Conservation (phyloP, 2,888 invertebrate species). For the Troides aeacus region DNA sequence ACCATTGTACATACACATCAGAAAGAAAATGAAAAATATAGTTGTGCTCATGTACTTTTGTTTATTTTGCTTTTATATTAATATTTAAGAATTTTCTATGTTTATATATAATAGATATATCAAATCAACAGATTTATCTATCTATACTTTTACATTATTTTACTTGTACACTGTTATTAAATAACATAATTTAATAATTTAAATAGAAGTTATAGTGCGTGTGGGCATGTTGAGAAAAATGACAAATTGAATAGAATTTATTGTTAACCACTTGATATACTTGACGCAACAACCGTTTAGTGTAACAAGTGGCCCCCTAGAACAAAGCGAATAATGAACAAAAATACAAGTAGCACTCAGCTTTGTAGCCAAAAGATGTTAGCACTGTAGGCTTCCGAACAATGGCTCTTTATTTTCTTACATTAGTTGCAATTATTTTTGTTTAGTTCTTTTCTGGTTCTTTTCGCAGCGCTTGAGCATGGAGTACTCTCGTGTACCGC, state of each 20-base stretch:
- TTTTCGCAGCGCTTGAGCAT: constrained; percentile 44
- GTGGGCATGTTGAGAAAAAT: constrained; percentile 32
- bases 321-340: constrained; percentile 69
- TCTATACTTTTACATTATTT: too few relatives aligned
- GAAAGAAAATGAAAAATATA: too few relatives aligned
- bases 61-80: too few relatives aligned
- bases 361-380: constrained; percentile 71
- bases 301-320: constrained; percentile 49
- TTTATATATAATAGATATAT: too few relatives aligned
- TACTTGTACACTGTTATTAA: background rate
- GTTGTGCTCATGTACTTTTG: too few relatives aligned
- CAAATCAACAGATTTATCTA: too few relatives aligned
- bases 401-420: constrained; percentile 68
- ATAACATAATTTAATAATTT: background rate
- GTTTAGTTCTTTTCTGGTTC: constrained; percentile 58
- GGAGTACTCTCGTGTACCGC: constrained; percentile 52
- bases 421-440: constrained; percentile 70
- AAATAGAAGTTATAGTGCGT: background rate
- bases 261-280: constrained; percentile 50
- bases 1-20: too few relatives aligned
- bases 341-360: constrained; percentile 56
- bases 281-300: constrained; percentile 53
- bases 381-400: constrained; percentile 48
- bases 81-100: too few relatives aligned
- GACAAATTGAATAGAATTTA: constrained; percentile 47